Conservation (phyloP, 2,113 vertebrate genomes). For the Ceyx cyanopectus region DNA sequence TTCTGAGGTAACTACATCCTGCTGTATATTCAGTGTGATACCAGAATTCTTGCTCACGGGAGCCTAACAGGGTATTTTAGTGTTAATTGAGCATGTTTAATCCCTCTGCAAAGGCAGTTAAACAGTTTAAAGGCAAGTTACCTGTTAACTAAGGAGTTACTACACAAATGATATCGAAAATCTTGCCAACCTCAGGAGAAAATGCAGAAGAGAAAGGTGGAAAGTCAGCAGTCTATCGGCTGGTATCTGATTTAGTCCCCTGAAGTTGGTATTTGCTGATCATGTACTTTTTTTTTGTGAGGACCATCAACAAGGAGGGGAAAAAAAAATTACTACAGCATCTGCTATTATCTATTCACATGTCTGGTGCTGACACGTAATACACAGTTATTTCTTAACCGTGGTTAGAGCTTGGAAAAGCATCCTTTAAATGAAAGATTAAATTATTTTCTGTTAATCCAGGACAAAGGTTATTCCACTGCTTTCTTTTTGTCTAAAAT, state of each 20-base stretch:
- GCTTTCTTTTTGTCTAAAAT: not conserved
- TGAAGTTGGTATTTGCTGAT: not conserved
- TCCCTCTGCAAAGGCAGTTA: not conserved
- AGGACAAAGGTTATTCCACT: not conserved
- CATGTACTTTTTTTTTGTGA: not conserved
- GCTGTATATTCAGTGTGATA: not conserved
- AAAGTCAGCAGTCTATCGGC: not conserved
- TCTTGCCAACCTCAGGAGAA: not conserved
- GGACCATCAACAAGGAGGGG: not conserved
- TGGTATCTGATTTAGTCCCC: not conserved
- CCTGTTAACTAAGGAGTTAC: not conserved
- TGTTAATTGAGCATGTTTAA: not conserved
- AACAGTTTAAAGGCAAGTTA: no score
- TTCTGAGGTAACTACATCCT: not conserved
- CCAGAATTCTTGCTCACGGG: not conserved
- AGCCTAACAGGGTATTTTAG: not conserved
- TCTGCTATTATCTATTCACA: not conserved
- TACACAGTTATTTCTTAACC: not conserved
- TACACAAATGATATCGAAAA: not conserved
- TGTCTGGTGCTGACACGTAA: not conserved
- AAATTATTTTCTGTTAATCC: not conserved
- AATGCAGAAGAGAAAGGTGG: not conserved
- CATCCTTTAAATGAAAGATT: not conserved
- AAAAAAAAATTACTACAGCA: not conserved
- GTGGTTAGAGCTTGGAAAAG: not conserved